A percentile compares a stretch with the other conserved stretches of the same genome.
Evolutionary conservation across 37 sponge, comb jelly and placozoan genomes (phyloP).

Genomic region (Axinella damicornis): DNA sequence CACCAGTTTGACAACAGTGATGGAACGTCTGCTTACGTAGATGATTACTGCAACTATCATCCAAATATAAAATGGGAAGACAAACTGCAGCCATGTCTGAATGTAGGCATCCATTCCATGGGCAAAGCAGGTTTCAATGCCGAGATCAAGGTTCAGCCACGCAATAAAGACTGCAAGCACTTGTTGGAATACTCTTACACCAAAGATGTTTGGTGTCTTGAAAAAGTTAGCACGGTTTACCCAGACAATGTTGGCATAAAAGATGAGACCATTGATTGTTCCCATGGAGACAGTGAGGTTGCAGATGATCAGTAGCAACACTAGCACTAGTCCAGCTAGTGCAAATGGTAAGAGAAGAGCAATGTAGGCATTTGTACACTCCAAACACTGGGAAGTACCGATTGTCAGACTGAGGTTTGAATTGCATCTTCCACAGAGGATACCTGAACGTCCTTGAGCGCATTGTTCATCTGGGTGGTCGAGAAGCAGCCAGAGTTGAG

Average conservation of each 20-base stretch:
- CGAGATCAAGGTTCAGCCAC: slow-evolving; percentile 42
- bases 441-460: not conserved
- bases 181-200: not conserved
- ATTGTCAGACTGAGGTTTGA: not conserved
- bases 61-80: slow-evolving; percentile 42
- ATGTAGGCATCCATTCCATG: slow-evolving; percentile 25
- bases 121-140: slow-evolving; percentile 38
- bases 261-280: too few species aligned
- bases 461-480: not conserved
- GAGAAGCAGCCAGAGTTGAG: not conserved
- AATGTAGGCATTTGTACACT: not conserved
- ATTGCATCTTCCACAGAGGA: too few species aligned
- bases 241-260: too few species aligned
- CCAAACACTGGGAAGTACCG: not conserved
- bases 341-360: too few species aligned
- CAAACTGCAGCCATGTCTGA: slow-evolving; percentile 53
- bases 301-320: too few species aligned
- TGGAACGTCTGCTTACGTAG: not conserved
- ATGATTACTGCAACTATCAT: slow-evolving; percentile 11
- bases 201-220: not conserved
- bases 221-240: not conserved
- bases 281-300: too few species aligned
- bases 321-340: too few species aligned
- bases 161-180: slow-evolving; percentile 14
- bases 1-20: not conserved